Conservation (phyloP, 2,797 vertebrate species). For the Hyperoplus immaculatus region DNA sequence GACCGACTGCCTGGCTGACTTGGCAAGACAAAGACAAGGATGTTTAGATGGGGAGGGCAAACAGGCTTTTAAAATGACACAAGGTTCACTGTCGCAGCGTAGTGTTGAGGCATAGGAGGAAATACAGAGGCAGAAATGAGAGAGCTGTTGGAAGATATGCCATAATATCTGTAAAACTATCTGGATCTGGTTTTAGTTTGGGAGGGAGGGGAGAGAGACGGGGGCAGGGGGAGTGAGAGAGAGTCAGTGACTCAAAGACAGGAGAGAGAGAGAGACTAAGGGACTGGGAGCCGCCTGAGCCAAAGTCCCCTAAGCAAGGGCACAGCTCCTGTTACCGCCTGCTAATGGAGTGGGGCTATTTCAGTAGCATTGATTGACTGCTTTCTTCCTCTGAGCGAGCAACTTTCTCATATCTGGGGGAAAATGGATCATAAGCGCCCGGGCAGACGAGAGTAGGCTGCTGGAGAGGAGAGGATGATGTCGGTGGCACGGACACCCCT, state of each 20-base stretch:
- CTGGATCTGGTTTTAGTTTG: slow-evolving; percentile 73
- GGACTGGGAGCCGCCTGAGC: slow-evolving; percentile 81
- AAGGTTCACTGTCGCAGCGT: slow-evolving; percentile 38
- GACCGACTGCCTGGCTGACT: slow-evolving; percentile 49
- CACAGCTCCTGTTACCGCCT: slow-evolving; percentile 88
- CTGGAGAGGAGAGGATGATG: slow-evolving; percentile 73
- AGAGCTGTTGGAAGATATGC: slow-evolving; percentile 63
- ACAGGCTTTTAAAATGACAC: slow-evolving; percentile 70
- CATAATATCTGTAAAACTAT: slow-evolving; percentile 76
- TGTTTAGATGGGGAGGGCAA: slow-evolving; percentile 60
- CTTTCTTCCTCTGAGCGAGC: slow-evolving; percentile 87
- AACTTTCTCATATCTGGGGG: slow-evolving; percentile 87
- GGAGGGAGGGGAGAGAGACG: slow-evolving; percentile 34
- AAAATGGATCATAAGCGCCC: slow-evolving; percentile 87
- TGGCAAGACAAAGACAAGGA: slow-evolving; percentile 62
- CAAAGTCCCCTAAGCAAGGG: slow-evolving; percentile 87
- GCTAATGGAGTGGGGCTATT: slow-evolving; percentile 90
- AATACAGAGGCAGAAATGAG: slow-evolving; percentile 70
- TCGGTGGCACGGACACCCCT: slow-evolving; percentile 71
- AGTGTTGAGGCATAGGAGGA: slow-evolving; percentile 63
- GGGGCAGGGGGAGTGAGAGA: slow-evolving; percentile 32
- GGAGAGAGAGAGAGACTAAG: slow-evolving; percentile 63
- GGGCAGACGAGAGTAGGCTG: slow-evolving; percentile 68
- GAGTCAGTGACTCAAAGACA: slow-evolving; percentile 70
- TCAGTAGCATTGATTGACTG: slow-evolving; percentile 91